These are phyloP conservation scores for Agrotis puta DNA, from an alignment of 2,888 invertebrate genomes.

Conservation along the genomic window DNA sequence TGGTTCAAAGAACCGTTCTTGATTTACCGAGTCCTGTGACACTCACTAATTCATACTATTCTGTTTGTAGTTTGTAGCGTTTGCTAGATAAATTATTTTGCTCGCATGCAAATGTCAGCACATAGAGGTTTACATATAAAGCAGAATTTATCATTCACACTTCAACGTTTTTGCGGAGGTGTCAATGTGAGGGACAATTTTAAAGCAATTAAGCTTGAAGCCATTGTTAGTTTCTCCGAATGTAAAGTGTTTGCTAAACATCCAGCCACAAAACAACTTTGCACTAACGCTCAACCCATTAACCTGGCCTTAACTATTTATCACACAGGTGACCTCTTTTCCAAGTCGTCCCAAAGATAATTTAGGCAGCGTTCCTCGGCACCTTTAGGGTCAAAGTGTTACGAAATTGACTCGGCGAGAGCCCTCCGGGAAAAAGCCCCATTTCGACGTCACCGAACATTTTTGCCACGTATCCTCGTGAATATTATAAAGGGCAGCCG, in stretches of 20 bases:
- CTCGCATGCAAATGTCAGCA: constrained; percentile 29
- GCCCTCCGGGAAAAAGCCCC: constrained; percentile 76
- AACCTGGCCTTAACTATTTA: constrained; percentile 82
- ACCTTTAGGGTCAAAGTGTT: constrained; percentile 82
- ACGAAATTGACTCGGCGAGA: constrained; percentile 79
- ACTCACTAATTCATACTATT: constrained; percentile 55
- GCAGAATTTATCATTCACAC: constrained; percentile 28
- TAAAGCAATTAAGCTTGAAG: constrained; percentile 56
- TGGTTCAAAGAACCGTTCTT: constrained; percentile 43
- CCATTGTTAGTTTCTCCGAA: constrained; percentile 47
- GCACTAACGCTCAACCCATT: constrained; percentile 75
- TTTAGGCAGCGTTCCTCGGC: constrained; percentile 77
- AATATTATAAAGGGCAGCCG: constrained; percentile 81
- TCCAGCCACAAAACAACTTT: constrained; percentile 66
- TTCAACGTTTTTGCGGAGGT: constrained; percentile 37
- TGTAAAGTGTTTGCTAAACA: constrained; percentile 68
- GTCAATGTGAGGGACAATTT: constrained; percentile 41
- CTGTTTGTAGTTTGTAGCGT: constrained; percentile 55
- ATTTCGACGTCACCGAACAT: constrained; percentile 81
- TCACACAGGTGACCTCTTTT: constrained; percentile 80
- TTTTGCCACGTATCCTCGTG: constrained; percentile 78
- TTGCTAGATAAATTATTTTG: constrained; percentile 41
- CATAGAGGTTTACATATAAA: constrained; percentile 15
- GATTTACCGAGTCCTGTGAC: constrained; percentile 39
- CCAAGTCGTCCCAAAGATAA: constrained; percentile 82